Percentiles rank a stretch among this genome's conserved stretches.
Conservation (phyloP, 2,888 invertebrate species). For the Parnassius glacialis region DNA sequence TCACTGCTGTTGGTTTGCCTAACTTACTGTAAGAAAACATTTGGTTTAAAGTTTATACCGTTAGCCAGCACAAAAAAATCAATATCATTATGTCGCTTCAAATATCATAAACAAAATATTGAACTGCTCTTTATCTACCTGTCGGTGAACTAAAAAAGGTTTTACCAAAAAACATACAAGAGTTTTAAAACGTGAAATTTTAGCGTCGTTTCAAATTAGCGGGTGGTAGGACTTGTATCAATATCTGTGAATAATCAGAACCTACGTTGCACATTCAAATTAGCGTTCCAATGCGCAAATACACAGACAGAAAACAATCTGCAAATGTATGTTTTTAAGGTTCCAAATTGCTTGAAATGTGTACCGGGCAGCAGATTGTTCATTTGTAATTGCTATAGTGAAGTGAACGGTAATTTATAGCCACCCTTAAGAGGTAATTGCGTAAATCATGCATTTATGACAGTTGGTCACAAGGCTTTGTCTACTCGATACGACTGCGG, state of each 20-base stretch:
- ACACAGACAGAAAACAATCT: slow-evolving; percentile 1
- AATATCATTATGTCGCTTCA: no score
- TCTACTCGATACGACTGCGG: slow-evolving; percentile 56
- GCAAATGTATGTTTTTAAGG: slow-evolving; percentile 37
- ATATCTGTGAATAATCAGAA: slow-evolving; percentile 74
- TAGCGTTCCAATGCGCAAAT: slow-evolving; percentile 10
- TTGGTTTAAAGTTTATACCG: no score
- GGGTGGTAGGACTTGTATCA: slow-evolving; percentile 71
- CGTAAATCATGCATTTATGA: slow-evolving; percentile 80
- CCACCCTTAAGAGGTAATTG: slow-evolving; percentile 72
- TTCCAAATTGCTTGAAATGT: slow-evolving; percentile 33
- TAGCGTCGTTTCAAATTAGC: slow-evolving; percentile 69
- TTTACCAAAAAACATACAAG: slow-evolving; percentile 12
- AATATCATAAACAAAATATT: background rate
- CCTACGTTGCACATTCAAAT: slow-evolving; percentile 40
- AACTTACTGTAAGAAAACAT: no score
- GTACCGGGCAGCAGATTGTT: slow-evolving; percentile 32
- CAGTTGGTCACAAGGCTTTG: slow-evolving; percentile 64
- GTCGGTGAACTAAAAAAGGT: background rate
- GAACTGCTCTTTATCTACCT: background rate
- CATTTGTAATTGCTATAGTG: slow-evolving; percentile 51
- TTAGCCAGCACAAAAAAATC: no score
- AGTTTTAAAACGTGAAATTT: slow-evolving; percentile 39
- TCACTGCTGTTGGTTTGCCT: no score
- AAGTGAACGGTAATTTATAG: slow-evolving; percentile 75